Evolutionary conservation across 30 jellyfish, hydroid and myxozoan genomes (phyloP), one percentile per base, ranked within the genome.

Genomic region (Clytia hemisphaerica): DNA sequence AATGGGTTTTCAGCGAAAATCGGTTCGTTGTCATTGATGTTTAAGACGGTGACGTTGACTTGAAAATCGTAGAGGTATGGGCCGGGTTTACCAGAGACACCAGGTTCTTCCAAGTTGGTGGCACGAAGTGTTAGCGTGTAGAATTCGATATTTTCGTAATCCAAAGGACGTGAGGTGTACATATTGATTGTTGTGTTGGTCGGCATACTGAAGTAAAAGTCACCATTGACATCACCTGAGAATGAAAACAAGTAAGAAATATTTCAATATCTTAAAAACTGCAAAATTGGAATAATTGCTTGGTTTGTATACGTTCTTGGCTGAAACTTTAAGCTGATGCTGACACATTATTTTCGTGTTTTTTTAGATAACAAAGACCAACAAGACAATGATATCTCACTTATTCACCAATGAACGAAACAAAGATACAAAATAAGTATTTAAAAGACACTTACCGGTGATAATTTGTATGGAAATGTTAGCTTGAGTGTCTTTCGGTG

Each of bases 101-200:
- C n/a, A n/a, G 98, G 83, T 38, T 90, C 98, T 44, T 90, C 95
- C 4, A 73, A 51, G 51, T 90, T 90, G 3, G 70, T 86, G 1
- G 89, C 98, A 14, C 77, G 58, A 27, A 90, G 64, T 26, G 92
- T 75, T 16, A 90, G 61, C 37, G 61, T 73, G 48, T 90, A 90
- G 48, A 61, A 57, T n/a, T 76, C 22, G 37, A 44, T 71, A 35
- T 9, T 65, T 50, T 90, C 98, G 40, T 51, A 82, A 70, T 90
- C 95, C 51, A 90, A 67, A 18, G 80, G 74, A 18, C 77, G 61
- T 37, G 88, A 31, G 10, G 95, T 64, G 27, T 32, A 30, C n/a
- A 80, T 71, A 19, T 58, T 28, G 4, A 71, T 80, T 15, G 61
- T 4, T 32, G 79, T 62, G 0, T 83, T 66, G 9, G 95, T 75